Evolutionary conservation across 2,888 invertebrate genomes (phyloP).

Genomic region (Theretra japonica): DNA sequence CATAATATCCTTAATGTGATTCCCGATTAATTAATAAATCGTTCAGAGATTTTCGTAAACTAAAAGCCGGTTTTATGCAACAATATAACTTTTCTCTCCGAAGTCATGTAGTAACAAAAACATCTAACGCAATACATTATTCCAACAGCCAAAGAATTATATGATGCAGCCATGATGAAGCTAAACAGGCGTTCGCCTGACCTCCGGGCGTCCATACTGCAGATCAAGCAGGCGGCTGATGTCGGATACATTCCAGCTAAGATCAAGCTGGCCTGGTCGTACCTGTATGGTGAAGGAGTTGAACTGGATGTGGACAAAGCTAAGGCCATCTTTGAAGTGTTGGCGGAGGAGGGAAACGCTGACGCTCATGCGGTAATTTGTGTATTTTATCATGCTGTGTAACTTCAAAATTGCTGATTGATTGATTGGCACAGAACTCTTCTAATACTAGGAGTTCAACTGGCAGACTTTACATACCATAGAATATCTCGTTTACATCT

Average conservation of each 20-base stretch:
- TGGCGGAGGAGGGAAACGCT: constrained; percentile 91
- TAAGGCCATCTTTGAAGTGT: constrained; percentile 88
- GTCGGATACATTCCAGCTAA: constrained; percentile 92
- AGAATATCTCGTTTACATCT: no score
- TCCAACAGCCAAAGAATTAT: constrained; percentile 88
- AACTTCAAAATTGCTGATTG: no score
- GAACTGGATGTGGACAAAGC: constrained; percentile 91
- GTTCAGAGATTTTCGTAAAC: no score
- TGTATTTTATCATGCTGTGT: constrained; percentile 1
- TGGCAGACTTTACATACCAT: no score
- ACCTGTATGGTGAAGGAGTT: constrained; percentile 92
- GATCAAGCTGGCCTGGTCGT: constrained; percentile 94
- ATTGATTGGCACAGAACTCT: no score
- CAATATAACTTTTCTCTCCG: no score
- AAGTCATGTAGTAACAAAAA: no score
- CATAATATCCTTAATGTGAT: no score
- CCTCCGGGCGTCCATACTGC: constrained; percentile 89
- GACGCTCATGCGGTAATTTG: constrained; percentile 93
- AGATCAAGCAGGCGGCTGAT: constrained; percentile 91
- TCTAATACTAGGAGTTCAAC: no score
- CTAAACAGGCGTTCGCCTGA: constrained; percentile 90
- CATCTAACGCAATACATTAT: background rate
- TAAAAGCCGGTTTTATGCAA: no score
- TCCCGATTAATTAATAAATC: no score
- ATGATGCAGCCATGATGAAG: constrained; percentile 88